Percentiles rank a stretch among this genome's conserved stretches.
Evolutionary conservation across 2,113 vertebrate genomes (phyloP).

Genomic region (Muscicapa adusta): DNA sequence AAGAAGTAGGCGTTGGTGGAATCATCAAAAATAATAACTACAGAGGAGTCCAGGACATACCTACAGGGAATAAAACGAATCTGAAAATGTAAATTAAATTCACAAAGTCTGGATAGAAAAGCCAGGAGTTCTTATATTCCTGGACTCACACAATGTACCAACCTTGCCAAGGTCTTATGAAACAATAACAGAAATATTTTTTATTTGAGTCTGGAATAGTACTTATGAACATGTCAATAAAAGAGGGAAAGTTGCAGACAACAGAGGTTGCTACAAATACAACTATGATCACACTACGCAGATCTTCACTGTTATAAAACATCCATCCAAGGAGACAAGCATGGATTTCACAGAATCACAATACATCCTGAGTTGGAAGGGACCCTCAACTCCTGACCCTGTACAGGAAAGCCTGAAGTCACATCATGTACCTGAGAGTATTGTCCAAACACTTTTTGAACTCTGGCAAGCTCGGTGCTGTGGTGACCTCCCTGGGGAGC

Average conservation of each 20-base stretch:
- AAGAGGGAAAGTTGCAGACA: background rate
- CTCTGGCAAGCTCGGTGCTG: background rate
- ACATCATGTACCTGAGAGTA: background rate
- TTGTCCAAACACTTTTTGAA: background rate
- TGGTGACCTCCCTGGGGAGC: background rate
- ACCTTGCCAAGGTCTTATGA: background rate
- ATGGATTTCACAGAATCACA: background rate
- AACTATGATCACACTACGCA: background rate
- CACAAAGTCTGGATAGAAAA: background rate
- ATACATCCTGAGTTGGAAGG: background rate
- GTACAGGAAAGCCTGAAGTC: background rate
- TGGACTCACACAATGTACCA: background rate
- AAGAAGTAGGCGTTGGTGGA: conserved; percentile 35
- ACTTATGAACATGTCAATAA: background rate
- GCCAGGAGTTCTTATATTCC: background rate
- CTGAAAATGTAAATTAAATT: conserved; percentile 29
- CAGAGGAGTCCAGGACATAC: conserved; percentile 37
- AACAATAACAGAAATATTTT: background rate
- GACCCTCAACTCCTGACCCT: background rate
- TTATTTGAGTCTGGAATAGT: background rate
- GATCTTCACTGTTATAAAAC: background rate
- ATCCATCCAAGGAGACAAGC: background rate
- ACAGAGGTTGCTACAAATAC: background rate
- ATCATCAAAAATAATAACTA: conserved; percentile 36
- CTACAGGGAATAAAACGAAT: conserved; percentile 50